Conservation (phyloP, 1,140 invertebrate species). For the Polypedilum vanderplanki region DNA sequence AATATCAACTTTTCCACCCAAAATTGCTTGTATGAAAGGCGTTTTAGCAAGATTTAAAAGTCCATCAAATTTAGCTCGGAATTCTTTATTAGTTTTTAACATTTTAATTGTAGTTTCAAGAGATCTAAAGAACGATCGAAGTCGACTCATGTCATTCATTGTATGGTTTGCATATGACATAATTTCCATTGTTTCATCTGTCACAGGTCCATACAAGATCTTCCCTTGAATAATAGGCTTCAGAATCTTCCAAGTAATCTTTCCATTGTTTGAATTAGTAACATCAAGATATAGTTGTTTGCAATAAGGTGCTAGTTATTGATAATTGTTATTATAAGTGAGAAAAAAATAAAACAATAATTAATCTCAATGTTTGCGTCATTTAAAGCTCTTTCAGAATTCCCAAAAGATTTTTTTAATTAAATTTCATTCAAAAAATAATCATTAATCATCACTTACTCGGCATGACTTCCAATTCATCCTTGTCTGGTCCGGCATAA, state of each 20-base stretch:
- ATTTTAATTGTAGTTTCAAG: constrained; percentile 35
- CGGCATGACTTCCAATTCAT: constrained; percentile 51
- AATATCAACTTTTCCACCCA: constrained; percentile 39
- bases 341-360: background rate
- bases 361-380: background rate
- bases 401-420: background rate
- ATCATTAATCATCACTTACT: constrained; percentile 45
- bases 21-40: constrained; percentile 38
- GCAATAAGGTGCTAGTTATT: constrained; percentile 53
- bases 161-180: constrained; percentile 52
- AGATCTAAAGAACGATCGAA: constrained; percentile 35
- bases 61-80: constrained; percentile 38
- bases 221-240: constrained; percentile 58
- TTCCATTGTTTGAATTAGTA: constrained; percentile 51
- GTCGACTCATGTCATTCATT: constrained; percentile 50
- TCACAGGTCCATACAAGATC: constrained; percentile 54
- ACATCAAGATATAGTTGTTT: constrained; percentile 53
- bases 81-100: constrained; percentile 36
- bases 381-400: background rate
- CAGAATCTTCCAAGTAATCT: constrained; percentile 59
- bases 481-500: constrained; percentile 42
- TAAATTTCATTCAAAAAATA: constrained; percentile 15
- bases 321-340: too few relatives aligned
- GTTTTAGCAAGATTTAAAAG: constrained; percentile 40
- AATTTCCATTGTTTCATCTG: constrained; percentile 45